phyloP scores from a whole-genome alignment of 1,140 invertebrate species.

The Cydia amplana region DNA sequence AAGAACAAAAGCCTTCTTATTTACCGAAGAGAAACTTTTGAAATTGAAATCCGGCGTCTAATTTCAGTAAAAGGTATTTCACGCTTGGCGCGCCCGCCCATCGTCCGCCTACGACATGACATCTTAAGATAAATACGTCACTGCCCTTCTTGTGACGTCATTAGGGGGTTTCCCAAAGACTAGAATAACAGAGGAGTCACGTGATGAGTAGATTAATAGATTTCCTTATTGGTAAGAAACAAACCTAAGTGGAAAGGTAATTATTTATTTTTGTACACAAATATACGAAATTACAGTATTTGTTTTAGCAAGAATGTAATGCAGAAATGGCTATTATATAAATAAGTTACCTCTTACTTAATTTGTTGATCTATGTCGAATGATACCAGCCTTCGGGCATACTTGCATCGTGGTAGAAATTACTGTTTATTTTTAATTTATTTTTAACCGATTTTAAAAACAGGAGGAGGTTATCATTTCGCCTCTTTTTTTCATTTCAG shows the following conservation, averaged over 20 bases:
- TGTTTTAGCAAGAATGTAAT: background rate
- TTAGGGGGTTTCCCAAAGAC: slow-evolving; percentile 14
- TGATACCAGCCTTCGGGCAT: background rate
- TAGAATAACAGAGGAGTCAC: background rate
- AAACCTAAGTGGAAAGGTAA: background rate
- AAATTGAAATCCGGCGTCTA: background rate
- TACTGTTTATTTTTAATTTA: background rate
- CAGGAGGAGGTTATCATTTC: no score
- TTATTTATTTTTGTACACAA: background rate
- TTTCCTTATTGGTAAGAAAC: background rate
- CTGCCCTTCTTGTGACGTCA: background rate
- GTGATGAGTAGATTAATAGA: background rate
- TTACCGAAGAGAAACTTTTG: background rate
- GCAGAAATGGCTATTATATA: background rate
- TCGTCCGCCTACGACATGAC: background rate
- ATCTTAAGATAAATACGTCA: background rate
- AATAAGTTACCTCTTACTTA: background rate
- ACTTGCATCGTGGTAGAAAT: background rate
- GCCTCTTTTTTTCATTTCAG: no score
- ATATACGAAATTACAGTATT: background rate
- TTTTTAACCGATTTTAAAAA: background rate
- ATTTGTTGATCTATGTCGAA: background rate
- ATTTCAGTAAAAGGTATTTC: slow-evolving; percentile 6
- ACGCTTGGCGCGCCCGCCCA: background rate
- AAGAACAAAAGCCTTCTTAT: background rate